Evolutionary conservation across 92 coral and sea anemone genomes (phyloP).

Genomic region (Scolanthus callimorphus): DNA sequence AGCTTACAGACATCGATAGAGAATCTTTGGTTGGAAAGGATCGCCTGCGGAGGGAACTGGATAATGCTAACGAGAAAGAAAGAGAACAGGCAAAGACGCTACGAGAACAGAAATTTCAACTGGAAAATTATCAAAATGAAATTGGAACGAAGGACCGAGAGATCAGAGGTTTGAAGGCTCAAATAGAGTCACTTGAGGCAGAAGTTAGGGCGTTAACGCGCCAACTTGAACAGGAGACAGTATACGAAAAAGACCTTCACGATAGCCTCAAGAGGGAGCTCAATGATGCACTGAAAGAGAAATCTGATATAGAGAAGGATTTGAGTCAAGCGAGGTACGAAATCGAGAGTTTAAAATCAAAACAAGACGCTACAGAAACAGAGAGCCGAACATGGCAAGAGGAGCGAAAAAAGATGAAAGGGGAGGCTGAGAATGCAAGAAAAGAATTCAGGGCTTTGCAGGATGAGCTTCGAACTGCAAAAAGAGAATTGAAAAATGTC

Average conservation of each 20-base stretch:
- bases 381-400: conserved; percentile 18
- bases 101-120: conserved; percentile 9
- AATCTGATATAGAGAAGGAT: conserved; percentile 39
- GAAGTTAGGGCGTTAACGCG: conserved; percentile 25
- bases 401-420: conserved; percentile 18
- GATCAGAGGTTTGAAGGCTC: conserved; percentile 17
- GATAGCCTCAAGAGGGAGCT: conserved; percentile 46
- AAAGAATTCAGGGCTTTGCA: conserved; percentile 2
- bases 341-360: conserved; percentile 19
- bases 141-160: conserved; percentile 22
- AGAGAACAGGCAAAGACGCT: conserved; percentile 25
- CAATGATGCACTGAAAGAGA: conserved; percentile 40
- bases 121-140: conserved; percentile 20
- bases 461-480: conserved; percentile 23
- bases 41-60: conserved; percentile 50
- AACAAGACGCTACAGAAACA: conserved; percentile 8
- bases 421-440: conserved; percentile 18
- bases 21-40: conserved; percentile 25
- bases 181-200: conserved; percentile 18
- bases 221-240: conserved; percentile 15
- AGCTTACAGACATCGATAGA: conserved; percentile 22
- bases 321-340: conserved; percentile 30
- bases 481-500: conserved; percentile 34
- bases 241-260: conserved; percentile 24
- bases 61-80: conserved; percentile 44